A percentile compares a stretch with the other conserved stretches of the same genome.
Evolutionary conservation across 2,113 vertebrate genomes (phyloP).

Genomic region (Anoura caudifer): DNA sequence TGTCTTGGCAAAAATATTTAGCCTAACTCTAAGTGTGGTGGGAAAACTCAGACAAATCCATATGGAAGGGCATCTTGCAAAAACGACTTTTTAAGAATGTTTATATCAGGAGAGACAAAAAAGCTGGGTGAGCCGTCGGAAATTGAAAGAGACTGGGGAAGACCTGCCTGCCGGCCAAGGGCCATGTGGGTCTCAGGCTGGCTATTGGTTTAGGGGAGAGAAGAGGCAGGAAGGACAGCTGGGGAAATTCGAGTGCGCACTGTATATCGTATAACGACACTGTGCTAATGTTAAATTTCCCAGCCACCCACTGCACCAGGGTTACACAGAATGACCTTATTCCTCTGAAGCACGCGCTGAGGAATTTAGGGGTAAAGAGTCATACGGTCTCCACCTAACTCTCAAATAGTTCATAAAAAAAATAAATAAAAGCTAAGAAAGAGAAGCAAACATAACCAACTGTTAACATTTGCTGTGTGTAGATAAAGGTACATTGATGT

Average conservation of each 20-base stretch:
- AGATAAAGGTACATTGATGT: not conserved
- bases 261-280: not conserved
- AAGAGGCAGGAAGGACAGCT: not conserved
- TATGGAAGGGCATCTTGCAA: not conserved
- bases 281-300: not conserved
- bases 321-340: not conserved
- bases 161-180: not conserved
- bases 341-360: not conserved
- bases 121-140: not conserved
- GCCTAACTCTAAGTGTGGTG: not conserved
- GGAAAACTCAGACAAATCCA: not conserved
- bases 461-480: not conserved
- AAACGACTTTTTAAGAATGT: not conserved
- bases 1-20: not conserved
- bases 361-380: not conserved
- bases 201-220: not conserved
- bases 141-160: not conserved
- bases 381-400: not conserved
- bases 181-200: not conserved
- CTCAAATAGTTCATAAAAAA: not conserved
- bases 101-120: not conserved
- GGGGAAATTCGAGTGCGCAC: not conserved
- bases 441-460: not conserved
- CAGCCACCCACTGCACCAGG: too few species aligned
- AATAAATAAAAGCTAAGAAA: not conserved